Evolutionary conservation across 1,140 invertebrate species (phyloP).

Genomic region (Diachasmimorpha longicaudata): DNA sequence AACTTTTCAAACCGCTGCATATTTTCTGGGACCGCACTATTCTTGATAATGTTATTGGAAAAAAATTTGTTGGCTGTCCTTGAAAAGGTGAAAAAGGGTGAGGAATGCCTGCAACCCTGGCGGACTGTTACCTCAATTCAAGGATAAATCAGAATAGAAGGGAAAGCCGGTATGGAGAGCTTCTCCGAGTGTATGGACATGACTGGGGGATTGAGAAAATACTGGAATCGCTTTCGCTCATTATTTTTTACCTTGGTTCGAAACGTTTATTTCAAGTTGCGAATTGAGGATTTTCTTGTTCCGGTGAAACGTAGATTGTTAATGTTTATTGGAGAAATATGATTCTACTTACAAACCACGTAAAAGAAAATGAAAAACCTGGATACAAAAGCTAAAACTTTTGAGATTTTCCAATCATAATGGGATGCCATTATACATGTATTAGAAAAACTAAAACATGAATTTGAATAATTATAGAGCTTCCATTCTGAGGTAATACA

Average conservation of each 20-base stretch:
- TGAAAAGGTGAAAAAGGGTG: not conserved
- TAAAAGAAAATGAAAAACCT: too few species aligned
- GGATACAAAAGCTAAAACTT: too few species aligned
- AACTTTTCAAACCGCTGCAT: slow-evolving; percentile 42
- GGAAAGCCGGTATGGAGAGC: slow-evolving; percentile 58
- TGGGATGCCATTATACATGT: too few species aligned
- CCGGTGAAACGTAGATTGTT: too few species aligned
- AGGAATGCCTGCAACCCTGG: slow-evolving; percentile 11
- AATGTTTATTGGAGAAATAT: too few species aligned
- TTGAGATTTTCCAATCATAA: too few species aligned
- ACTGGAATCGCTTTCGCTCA: not conserved
- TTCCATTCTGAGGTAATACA: too few species aligned
- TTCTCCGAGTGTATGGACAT: slow-evolving; percentile 49
- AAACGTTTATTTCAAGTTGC: not conserved
- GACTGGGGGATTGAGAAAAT: slow-evolving; percentile 30
- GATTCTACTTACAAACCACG: too few species aligned
- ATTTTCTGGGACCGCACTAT: slow-evolving; percentile 39
- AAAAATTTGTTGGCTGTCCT: slow-evolving; percentile 30
- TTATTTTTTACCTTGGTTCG: slow-evolving; percentile 40
- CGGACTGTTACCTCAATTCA: slow-evolving; percentile 47
- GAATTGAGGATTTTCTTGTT: too few species aligned
- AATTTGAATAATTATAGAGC: too few species aligned
- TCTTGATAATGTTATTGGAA: slow-evolving; percentile 52
- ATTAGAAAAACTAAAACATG: too few species aligned
- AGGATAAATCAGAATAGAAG: slow-evolving; percentile 62